These are phyloP conservation scores for Camponotus fellah DNA, from an alignment of 2,888 invertebrate species.

Conservation along the genomic window DNA sequence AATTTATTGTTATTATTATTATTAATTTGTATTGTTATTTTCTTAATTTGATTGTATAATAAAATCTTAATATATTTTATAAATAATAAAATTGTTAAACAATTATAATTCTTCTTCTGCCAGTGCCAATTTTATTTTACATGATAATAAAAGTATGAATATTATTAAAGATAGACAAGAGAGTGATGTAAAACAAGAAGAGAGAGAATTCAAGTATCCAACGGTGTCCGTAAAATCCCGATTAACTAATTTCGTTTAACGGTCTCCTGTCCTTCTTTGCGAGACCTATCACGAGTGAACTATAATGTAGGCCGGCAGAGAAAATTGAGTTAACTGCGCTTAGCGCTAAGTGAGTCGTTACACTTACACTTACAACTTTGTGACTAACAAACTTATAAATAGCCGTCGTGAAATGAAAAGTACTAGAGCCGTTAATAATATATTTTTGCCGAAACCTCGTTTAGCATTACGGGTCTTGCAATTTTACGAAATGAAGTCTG, in stretches of 20 bases:
- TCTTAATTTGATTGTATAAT: no score
- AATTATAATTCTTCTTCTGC: background rate
- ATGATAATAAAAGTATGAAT: background rate
- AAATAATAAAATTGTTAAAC: background rate
- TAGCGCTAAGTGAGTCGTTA: constrained; percentile 41
- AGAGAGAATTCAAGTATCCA: background rate
- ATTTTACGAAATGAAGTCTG: background rate
- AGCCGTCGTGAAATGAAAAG: constrained; percentile 44
- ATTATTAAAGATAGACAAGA: constrained; percentile 9
- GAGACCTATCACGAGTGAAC: constrained; percentile 4
- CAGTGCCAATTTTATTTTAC: background rate
- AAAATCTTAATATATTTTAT: background rate
- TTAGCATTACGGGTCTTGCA: background rate
- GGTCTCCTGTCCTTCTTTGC: background rate
- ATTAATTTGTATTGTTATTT: no score
- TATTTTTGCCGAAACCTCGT: background rate
- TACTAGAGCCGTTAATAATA: constrained; percentile 34
- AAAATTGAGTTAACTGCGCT: constrained; percentile 33
- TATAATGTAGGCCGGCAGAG: constrained; percentile 27
- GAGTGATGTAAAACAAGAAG: background rate
- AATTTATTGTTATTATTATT: no score
- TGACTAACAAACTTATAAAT: constrained; percentile 55
- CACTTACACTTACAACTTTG: constrained; percentile 47
- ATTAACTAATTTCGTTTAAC: constrained; percentile 19
- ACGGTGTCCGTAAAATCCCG: constrained; percentile 3